Percentiles rank a stretch among this genome's conserved stretches.
Evolutionary conservation across 1,140 invertebrate genomes (phyloP).

Genomic region (Papilio dardanus): DNA sequence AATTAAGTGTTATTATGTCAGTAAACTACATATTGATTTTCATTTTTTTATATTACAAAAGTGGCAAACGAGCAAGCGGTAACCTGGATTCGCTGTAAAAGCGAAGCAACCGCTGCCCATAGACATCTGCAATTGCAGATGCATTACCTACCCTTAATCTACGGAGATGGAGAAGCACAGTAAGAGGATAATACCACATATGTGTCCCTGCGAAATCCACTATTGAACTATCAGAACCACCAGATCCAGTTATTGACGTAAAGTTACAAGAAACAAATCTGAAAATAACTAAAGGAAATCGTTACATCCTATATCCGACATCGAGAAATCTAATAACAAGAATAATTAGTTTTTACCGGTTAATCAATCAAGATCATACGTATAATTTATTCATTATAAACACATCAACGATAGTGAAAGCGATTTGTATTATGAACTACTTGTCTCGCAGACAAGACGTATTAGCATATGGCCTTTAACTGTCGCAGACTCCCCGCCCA

Average conservation of each 20-base stretch:
- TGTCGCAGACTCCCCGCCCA: not conserved
- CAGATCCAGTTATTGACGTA: not conserved
- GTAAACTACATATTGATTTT: not conserved
- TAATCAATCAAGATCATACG: not conserved
- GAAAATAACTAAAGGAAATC: not conserved
- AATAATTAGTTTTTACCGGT: not conserved
- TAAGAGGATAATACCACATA: too few species aligned
- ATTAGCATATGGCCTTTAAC: conserved; percentile 41
- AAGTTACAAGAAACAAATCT: not conserved
- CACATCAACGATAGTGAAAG: conserved; percentile 49
- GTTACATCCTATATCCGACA: conserved; percentile 1
- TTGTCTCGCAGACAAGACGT: conserved; percentile 41
- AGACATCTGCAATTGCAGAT: too few species aligned
- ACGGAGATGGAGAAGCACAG: too few species aligned
- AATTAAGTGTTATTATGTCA: not conserved
- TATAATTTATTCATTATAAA: conserved; percentile 11
- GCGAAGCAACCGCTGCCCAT: too few species aligned
- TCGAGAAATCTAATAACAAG: conserved; percentile 1
- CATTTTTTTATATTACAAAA: too few species aligned
- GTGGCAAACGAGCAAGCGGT: too few species aligned
- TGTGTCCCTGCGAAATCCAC: too few species aligned
- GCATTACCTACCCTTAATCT: too few species aligned
- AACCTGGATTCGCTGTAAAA: too few species aligned
- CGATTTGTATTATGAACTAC: conserved; percentile 42
- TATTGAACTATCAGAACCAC: too few species aligned